Evolutionary conservation across 2,888 invertebrate genomes (phyloP).

Genomic region (Nephrotoma flavescens): DNA sequence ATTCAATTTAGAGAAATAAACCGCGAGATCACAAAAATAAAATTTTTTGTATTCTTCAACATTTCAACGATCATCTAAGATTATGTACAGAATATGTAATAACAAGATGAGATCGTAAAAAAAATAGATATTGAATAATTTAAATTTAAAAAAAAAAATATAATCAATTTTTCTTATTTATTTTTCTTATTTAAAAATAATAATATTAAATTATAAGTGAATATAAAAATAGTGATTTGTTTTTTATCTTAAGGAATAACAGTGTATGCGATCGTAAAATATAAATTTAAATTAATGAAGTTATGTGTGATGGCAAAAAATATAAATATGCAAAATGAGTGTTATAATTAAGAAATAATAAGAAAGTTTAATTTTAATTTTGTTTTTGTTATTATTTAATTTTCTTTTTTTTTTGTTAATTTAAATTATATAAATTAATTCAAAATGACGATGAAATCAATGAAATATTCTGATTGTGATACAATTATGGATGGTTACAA

Average conservation of each 20-base stretch:
- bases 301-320: not conserved
- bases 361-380: not conserved
- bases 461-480: constrained; percentile 35
- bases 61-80: not conserved
- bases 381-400: not conserved
- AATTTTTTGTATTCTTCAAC: not conserved
- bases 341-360: not conserved
- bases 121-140: not conserved
- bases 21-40: not conserved
- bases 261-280: not conserved
- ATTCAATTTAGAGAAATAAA: not conserved
- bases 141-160: not conserved
- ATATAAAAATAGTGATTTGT: not conserved
- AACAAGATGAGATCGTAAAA: not conserved
- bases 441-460: constrained; percentile 34
- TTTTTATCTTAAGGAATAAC: not conserved
- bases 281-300: not conserved
- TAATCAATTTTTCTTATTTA: not conserved
- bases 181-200: not conserved
- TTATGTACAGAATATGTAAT: not conserved
- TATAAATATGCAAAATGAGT: not conserved
- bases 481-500: constrained; percentile 35
- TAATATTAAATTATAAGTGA: not conserved
- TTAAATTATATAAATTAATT: not conserved
- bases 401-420: not conserved